A percentile compares a stretch with the other conserved stretches of the same genome.
Conservation (phyloP, 2,113 vertebrate genomes). For the Hemichromis elongatus region DNA sequence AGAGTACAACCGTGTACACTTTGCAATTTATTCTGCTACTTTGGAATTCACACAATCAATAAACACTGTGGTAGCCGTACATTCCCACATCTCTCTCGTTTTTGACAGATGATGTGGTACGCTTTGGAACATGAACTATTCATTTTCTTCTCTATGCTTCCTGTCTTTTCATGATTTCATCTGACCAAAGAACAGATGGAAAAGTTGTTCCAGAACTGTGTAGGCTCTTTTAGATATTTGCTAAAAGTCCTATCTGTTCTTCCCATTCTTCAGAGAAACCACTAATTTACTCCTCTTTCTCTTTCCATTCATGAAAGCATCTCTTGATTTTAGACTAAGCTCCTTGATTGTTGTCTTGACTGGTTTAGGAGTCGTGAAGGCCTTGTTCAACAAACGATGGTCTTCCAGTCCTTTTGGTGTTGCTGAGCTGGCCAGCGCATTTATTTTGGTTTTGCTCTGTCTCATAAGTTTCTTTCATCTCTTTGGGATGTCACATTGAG, state of each 20-base stretch:
- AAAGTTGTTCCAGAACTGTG: background rate
- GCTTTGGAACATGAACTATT: background rate
- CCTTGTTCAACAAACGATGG: background rate
- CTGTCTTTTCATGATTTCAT: background rate
- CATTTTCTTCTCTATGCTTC: background rate
- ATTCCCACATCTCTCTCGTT: background rate
- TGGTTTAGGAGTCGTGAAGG: background rate
- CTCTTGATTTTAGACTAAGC: background rate
- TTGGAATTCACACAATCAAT: background rate
- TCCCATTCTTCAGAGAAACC: background rate
- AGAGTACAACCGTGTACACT: background rate
- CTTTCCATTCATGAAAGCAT: background rate
- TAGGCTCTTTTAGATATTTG: background rate
- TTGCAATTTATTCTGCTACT: background rate
- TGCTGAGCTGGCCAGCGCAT: background rate
- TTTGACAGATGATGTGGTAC: background rate
- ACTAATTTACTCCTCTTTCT: background rate
- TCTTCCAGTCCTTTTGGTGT: background rate
- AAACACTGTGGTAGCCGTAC: background rate
- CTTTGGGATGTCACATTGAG: background rate
- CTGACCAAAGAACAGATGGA: background rate
- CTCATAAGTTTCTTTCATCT: background rate
- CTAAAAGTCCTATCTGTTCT: background rate
- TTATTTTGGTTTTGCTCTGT: no score
- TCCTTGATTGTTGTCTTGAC: background rate